Evolutionary conservation across 1,140 invertebrate genomes (phyloP), one percentile per base, ranked within the genome.

Genomic region (Caenorhabditis brenneri): DNA sequence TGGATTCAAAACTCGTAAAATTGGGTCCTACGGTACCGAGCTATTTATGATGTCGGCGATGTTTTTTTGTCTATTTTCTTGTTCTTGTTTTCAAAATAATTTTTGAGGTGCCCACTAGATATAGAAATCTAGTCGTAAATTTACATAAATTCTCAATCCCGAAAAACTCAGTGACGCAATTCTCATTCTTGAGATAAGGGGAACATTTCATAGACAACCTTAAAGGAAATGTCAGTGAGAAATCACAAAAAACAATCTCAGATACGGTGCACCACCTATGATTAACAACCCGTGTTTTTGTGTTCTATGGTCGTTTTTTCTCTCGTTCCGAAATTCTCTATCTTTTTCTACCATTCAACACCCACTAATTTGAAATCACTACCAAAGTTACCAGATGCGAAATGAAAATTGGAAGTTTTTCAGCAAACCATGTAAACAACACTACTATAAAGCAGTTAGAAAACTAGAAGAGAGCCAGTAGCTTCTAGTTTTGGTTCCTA

Each of bases 201-300:
- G n/a, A n/a, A n/a, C n/a, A n/a, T n/a, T n/a, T n/a, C n/a, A n/a
- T n/a, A n/a, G n/a, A n/a, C n/a, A n/a, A n/a, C n/a, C n/a, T n/a
- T n/a, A n/a, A n/a, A 16, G 42, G 6, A n/a, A 51, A 51, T 51
- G 1, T n/a, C 49, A 6, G 49, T 19, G 12, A 6, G 19, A 51
- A n/a, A 51, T 51, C 49, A 6, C 2, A 31, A 58, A 58, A 58
- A 58, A 58, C 53, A 58, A 58, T 58, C 27, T 58, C 22, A 9
- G 53, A 58, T 58, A 58, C 53, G 6, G 53, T 58, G 53, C 53
- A n/a, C 53, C 22, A 53, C n/a, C 6, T 53, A 27, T 58, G 53
- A 58, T 58, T 58, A 58, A 58, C 53, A 24, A 58, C 53, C 29
- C 53, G n/a, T 29, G 22, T 58, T 58, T 58, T 58, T 58, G 24